Percentiles rank a stretch among this genome's conserved stretches.
phyloP scores from a whole-genome alignment of 2,888 invertebrate genomes.

The Saturnia pavonia region DNA sequence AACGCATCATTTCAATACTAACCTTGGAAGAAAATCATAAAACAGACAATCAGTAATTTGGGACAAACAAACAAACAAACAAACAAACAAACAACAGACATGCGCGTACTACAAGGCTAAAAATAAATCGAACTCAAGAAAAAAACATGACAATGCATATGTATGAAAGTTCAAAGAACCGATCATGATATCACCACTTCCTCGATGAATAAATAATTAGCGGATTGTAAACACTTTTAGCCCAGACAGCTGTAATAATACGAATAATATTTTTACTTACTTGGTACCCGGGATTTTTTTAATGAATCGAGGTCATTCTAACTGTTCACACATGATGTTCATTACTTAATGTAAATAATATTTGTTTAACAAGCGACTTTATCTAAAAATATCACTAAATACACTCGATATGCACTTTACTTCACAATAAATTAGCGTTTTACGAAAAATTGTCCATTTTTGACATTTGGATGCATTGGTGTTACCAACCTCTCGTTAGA shows the following conservation, averaged over 20 bases:
- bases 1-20: neutral
- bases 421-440: conserved; percentile 55
- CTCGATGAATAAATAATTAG: conserved; percentile 57
- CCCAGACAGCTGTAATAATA: conserved; percentile 28
- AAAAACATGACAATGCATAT: conserved; percentile 30
- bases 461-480: conserved; percentile 47
- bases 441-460: conserved; percentile 57
- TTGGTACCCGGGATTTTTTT: conserved; percentile 23
- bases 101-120: conserved; percentile 57
- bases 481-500: too few species aligned
- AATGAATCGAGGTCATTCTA: conserved; percentile 30
- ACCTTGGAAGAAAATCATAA: conserved; percentile 20
- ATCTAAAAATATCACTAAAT: conserved; percentile 39
- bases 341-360: conserved; percentile 28
- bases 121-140: conserved; percentile 50
- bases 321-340: conserved; percentile 31
- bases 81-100: conserved; percentile 48
- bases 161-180: conserved; percentile 54
- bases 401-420: conserved; percentile 43
- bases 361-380: conserved; percentile 39
- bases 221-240: conserved; percentile 27
- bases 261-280: conserved; percentile 34
- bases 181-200: conserved; percentile 68
- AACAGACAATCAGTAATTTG: neutral
- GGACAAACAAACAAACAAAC: conserved; percentile 56